Evolutionary conservation across 1,140 invertebrate genomes (phyloP).

Genomic region (Drosophila sp.): DNA sequence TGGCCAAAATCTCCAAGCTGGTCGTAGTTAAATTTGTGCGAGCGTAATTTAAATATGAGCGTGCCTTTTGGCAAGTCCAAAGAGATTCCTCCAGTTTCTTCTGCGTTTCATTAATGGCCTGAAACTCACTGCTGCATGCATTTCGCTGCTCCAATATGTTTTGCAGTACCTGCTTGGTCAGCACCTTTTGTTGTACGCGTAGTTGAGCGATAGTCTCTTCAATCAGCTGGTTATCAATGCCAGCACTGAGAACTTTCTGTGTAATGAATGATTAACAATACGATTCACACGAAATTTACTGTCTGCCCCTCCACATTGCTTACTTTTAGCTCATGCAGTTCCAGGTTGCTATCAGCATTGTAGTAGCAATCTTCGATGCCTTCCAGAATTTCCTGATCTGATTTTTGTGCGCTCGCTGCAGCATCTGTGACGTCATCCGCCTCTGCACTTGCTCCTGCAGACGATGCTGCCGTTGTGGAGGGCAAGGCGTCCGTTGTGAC

Average conservation of each 20-base stretch:
- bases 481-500: constrained; percentile 58
- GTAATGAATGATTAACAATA: constrained; percentile 28
- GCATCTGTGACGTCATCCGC: constrained; percentile 38
- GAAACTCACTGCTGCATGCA: constrained; percentile 93
- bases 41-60: constrained; percentile 89
- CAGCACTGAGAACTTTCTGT: constrained; percentile 87
- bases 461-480: constrained; percentile 17
- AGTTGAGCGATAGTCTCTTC: constrained; percentile 88
- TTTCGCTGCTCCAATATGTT: constrained; percentile 95
- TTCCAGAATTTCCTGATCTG: constrained; percentile 91
- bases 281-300: background rate
- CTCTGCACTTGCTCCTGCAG: background rate
- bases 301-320: background rate
- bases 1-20: constrained; percentile 93
- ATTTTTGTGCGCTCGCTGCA: constrained; percentile 82
- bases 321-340: constrained; percentile 89
- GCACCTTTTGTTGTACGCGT: constrained; percentile 91
- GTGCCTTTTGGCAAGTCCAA: constrained; percentile 89
- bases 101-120: constrained; percentile 90
- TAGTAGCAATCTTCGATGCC: constrained; percentile 90
- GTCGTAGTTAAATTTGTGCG: constrained; percentile 93
- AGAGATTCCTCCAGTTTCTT: constrained; percentile 89
- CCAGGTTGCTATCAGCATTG: constrained; percentile 87
- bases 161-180: constrained; percentile 95
- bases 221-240: constrained; percentile 88